These are phyloP conservation scores for Tolmerus cingulatus DNA, from an alignment of 2,888 invertebrate genomes.

Conservation along the genomic window DNA sequence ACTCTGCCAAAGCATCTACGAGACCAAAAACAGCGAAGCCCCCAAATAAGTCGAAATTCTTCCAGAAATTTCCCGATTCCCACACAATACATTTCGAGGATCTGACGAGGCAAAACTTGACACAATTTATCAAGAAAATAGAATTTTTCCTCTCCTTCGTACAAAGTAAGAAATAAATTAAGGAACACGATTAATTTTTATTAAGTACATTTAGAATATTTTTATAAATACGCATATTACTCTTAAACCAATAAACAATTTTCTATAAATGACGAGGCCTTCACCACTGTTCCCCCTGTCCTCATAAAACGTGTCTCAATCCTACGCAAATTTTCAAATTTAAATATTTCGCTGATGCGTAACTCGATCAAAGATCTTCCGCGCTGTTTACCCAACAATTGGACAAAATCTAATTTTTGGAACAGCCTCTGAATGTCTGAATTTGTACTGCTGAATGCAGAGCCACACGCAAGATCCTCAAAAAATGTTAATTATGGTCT, in stretches of 20 bases:
- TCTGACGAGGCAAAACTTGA: conserved; percentile 67
- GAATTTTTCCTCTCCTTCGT: conserved; percentile 77
- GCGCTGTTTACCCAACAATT: background rate
- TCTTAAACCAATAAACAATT: background rate
- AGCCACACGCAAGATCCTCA: background rate
- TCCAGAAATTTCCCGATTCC: conserved; percentile 68
- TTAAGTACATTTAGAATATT: background rate
- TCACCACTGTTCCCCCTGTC: background rate
- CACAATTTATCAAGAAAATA: conserved; percentile 71
- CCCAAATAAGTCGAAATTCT: conserved; percentile 60
- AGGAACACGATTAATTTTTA: background rate
- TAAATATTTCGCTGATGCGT: background rate
- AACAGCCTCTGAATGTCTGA: background rate
- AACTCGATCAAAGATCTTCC: background rate
- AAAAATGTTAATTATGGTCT: background rate
- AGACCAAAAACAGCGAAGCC: conserved; percentile 50
- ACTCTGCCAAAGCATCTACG: conserved; percentile 62
- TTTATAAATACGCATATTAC: background rate
- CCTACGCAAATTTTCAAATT: background rate
- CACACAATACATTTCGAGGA: conserved; percentile 54
- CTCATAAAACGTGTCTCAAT: background rate
- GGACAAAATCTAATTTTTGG: background rate
- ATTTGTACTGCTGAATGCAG: background rate
- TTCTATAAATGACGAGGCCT: background rate
- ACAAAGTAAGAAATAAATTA: conserved; percentile 54